Conservation (phyloP, 2,797 vertebrate species). For the Harpia harpyja region DNA sequence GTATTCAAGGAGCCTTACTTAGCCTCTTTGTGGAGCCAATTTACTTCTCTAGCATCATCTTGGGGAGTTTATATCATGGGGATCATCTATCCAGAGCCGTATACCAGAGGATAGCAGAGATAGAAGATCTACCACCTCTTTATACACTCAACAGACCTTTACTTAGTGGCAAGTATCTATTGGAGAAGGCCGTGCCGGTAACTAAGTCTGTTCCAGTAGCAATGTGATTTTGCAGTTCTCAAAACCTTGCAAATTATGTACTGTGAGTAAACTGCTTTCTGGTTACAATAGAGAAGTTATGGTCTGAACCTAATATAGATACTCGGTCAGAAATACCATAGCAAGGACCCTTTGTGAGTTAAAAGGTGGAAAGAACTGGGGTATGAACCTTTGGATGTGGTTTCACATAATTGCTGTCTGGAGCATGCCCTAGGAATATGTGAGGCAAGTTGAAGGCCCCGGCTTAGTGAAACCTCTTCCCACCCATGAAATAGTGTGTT, state of each 20-base stretch:
- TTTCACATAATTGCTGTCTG: background rate
- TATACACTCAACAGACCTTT: slow-evolving; percentile 94
- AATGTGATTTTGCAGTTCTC: slow-evolving; percentile 31
- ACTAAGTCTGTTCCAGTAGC: slow-evolving; percentile 29
- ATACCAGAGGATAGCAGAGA: slow-evolving; percentile 94
- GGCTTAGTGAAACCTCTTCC: background rate
- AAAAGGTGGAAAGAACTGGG: background rate
- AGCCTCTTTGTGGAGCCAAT: slow-evolving; percentile 93
- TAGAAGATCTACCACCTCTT: slow-evolving; percentile 89
- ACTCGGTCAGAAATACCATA: background rate
- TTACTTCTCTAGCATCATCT: slow-evolving; percentile 97
- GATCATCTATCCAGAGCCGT: slow-evolving; percentile 96
- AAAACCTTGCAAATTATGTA: slow-evolving; percentile 23
- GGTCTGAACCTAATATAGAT: background rate
- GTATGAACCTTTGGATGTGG: background rate
- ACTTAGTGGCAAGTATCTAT: slow-evolving; percentile 86
- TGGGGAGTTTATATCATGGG: slow-evolving; percentile 94
- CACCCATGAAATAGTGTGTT: background rate
- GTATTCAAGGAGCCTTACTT: slow-evolving; percentile 93
- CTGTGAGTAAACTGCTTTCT: slow-evolving; percentile 53
- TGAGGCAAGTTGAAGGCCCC: background rate
- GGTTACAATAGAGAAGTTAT: background rate
- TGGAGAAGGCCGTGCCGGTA: slow-evolving; percentile 49
- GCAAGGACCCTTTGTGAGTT: background rate
- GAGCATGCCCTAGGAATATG: background rate